Evolutionary conservation across 2,113 vertebrate genomes (phyloP).

Genomic region (Thunnus maccoyii): DNA sequence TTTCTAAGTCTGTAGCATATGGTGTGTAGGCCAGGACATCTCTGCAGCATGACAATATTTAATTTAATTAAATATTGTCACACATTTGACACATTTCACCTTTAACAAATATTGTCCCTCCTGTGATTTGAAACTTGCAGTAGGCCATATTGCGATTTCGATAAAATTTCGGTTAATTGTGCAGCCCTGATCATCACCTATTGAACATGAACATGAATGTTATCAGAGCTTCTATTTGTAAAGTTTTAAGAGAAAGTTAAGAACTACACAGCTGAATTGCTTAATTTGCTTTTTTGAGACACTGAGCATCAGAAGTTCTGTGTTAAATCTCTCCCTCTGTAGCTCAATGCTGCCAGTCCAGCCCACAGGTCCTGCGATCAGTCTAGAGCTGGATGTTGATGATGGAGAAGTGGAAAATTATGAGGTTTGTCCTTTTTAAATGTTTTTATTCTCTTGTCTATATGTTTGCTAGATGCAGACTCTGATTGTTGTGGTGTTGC

Average conservation of each 20-base stretch:
- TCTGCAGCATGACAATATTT: too few relatives aligned
- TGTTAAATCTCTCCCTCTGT: slow-evolving; percentile 36
- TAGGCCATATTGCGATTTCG: too few relatives aligned
- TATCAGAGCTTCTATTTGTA: not conserved
- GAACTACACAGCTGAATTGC: not conserved
- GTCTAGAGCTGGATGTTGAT: slow-evolving; percentile 98
- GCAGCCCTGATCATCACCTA: too few relatives aligned
- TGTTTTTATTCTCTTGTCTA: not conserved
- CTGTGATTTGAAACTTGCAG: too few relatives aligned
- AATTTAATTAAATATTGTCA: too few relatives aligned
- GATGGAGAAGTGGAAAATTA: slow-evolving; percentile 99
- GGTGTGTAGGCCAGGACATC: too few relatives aligned
- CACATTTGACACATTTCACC: too few relatives aligned
- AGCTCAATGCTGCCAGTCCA: slow-evolving; percentile 99
- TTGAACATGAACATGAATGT: not conserved
- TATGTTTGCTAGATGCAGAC: not conserved
- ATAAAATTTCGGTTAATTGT: too few relatives aligned
- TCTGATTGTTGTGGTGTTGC: not conserved
- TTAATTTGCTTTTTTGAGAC: not conserved
- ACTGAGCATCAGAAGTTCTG: not conserved
- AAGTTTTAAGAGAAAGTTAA: too few relatives aligned
- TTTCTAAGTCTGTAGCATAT: too few relatives aligned
- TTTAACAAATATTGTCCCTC: too few relatives aligned
- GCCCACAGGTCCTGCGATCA: slow-evolving; percentile 96
- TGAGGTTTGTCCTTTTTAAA: slow-evolving; percentile 84